phyloP scores from a whole-genome alignment of 2,888 invertebrate species.

The Homarus gammarus region DNA sequence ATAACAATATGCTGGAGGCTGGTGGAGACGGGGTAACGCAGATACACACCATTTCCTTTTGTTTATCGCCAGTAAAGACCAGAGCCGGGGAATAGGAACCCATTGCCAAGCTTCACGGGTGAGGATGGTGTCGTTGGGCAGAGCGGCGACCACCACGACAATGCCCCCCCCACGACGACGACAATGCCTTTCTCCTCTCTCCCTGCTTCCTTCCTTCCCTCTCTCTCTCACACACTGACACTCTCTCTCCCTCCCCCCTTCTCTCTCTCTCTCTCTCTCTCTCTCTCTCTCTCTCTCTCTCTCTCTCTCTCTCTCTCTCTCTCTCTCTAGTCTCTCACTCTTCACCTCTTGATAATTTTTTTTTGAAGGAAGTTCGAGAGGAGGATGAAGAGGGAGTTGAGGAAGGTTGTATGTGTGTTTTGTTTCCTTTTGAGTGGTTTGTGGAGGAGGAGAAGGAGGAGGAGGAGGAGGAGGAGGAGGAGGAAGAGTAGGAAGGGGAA shows the following conservation, averaged over 20 bases:
- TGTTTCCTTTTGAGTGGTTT: background rate
- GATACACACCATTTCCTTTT: constrained; percentile 18
- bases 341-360: background rate
- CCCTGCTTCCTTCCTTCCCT: background rate
- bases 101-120: background rate
- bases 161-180: background rate
- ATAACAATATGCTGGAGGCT: constrained; percentile 5
- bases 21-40: constrained; percentile 10
- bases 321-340: too few relatives aligned
- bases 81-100: constrained; percentile 4
- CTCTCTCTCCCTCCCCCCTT: background rate
- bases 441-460: background rate
- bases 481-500: background rate
- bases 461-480: too few relatives aligned
- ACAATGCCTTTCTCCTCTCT: background rate
- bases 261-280: background rate
- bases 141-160: background rate
- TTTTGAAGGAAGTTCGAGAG: background rate
- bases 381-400: background rate
- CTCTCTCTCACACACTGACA: background rate
- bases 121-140: background rate
- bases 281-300: too few relatives aligned
- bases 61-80: constrained; percentile 15
- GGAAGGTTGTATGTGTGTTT: background rate
- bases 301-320: too few relatives aligned